Base-by-base conservation (phyloP, 2,888 invertebrate genomes). In the Cynaeus angustus region DNA sequence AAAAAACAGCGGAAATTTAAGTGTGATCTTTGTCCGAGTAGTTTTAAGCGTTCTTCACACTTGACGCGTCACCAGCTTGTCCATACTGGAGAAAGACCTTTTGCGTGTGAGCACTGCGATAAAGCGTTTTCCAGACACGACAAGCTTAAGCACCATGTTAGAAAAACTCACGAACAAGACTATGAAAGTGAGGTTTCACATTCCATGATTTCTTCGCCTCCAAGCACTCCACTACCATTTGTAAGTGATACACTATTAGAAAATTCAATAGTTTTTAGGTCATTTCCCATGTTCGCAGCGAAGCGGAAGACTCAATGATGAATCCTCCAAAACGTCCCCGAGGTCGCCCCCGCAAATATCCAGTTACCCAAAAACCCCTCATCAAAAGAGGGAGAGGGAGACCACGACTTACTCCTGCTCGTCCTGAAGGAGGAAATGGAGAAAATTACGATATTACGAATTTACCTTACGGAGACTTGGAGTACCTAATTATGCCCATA, bases 41-140 rank as follows among this genome's bases (percentile, higher is more conserved):
- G 89, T 81, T 92, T 92, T 83, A 90, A 91, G 72, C 87, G 92
- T 46, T 89, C 91, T 8, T 92, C 92, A 0, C 92, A 92, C 83
- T 85, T 92, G 75, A 88, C 89, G 45, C 87, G 92, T 0, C 92
- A 92, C 82, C 88, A 90, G 74, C 86, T 92, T 70, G 91, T 91
- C 26, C 92, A 92, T 84, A 92, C 92, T 0, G 92, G 92, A 67
- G 91, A 92, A 84, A 85, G 91, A 7, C 92, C 92, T 1, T 92
- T 89, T 83, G 88, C 88, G 59, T 92, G 92, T 83, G 88, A 88
- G 76, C 88, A 89, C 72, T 92, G 92, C 83, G 91, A 91, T 0
- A 89, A 91, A 64, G 89, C 90, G 75, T 92, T 92, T 85, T 91
- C 92, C 14, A 86, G 92, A 68, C 91, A 91, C 75, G 92, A 92